Conservation (phyloP, 2,113 vertebrate genomes). For the Limnothrissa miodon region DNA sequence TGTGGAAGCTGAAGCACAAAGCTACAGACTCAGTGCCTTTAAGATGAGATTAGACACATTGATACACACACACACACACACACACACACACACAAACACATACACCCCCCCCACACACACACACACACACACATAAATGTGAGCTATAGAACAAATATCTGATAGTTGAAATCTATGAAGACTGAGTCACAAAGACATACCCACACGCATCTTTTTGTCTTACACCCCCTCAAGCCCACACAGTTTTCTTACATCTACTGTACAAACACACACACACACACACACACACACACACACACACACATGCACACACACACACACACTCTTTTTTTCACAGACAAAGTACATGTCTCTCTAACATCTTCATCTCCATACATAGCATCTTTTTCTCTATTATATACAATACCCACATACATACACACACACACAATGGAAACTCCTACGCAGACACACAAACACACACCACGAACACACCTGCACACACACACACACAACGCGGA, state of each 20-base stretch:
- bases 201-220: neutral
- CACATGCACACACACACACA: neutral
- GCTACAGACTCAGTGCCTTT: neutral
- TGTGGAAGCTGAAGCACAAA: neutral
- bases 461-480: slow-evolving; percentile 17
- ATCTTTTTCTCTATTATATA: neutral
- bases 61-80: neutral
- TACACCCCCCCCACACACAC: neutral
- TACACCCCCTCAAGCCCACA: neutral
- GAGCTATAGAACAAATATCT: neutral
- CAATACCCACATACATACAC: neutral
- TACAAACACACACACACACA: neutral
- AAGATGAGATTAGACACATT: neutral
- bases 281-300: neutral
- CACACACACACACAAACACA: neutral
- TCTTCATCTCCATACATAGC: slow-evolving; percentile 1
- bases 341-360: neutral
- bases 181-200: neutral
- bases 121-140: neutral
- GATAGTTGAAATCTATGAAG: neutral
- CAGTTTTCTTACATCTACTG: too few species aligned
- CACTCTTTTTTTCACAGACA: neutral
- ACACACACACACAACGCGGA: slow-evolving; percentile 8
- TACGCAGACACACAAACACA: slow-evolving; percentile 9
- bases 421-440: neutral